Base-by-base conservation (phyloP, 2,797 vertebrate genomes). In the Gila robusta region DNA sequence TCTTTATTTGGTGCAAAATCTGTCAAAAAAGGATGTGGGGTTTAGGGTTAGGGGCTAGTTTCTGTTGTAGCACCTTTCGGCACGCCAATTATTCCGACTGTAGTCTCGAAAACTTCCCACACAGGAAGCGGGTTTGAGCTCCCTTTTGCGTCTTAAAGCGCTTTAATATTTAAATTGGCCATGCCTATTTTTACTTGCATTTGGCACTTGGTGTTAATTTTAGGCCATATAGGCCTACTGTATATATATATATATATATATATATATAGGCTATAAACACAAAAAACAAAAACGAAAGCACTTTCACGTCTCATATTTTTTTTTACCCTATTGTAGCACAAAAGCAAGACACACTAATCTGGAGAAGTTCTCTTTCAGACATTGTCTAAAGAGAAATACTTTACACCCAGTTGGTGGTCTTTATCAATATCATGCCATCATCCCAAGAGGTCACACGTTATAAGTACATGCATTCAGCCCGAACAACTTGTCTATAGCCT, bases 401-500 rank as follows among this genome's bases (percentile, higher is more conserved):
- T 52, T 6, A 47, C n/a, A 28, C 4, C 4, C 26, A 67, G 2
- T 49, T 44, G 17, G 16, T 0, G 6, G 19, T 69, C 59, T 49
- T n/a, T 79, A 66, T 79, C 17, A 67, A 23, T 80, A 80, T 35
- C 19, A 21, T 49, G 10, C 19, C 64, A 47, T 28, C 17, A 21
- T 66, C 11, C 21, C 49, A 69, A 35, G 64, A 52, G 32, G 79
- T 35, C 49, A 66, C 59, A 35, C 17, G 17, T 49, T 44, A 49
- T 64, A 26, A 80, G 41, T 26, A 80, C 62, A 23, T 69, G 32
- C 21, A 81, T 16, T 10, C 28, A n/a, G 12, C 12, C 14, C 23
- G 12, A n/a, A 69, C 10, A 81, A 37, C 28, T 79, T 79, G 64
- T 81, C 79, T 52, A 67, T 81, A 49, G 47, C 16, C 47, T 49